These are phyloP conservation scores for Netelia fuscicornis DNA, from an alignment of 2,888 invertebrate genomes.

Conservation along the genomic window DNA sequence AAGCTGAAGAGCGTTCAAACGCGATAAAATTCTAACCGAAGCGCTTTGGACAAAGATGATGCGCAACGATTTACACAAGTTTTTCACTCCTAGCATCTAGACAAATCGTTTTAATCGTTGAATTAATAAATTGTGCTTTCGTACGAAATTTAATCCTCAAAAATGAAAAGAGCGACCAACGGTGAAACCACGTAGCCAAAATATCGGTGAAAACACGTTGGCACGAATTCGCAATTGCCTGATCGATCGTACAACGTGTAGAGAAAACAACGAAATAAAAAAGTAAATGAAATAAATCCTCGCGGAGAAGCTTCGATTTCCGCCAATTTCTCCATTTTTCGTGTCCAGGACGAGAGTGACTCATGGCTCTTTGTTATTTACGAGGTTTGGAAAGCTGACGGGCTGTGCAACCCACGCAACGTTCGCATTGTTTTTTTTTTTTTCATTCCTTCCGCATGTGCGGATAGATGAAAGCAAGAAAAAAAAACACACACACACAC, in stretches of 20 bases:
- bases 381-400: constrained; percentile 28
- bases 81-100: not conserved
- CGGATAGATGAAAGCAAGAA: not conserved
- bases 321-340: constrained; percentile 6
- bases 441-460: not conserved
- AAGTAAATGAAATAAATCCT: not conserved
- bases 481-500: not conserved
- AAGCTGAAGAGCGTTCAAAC: not conserved
- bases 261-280: not conserved
- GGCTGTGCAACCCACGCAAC: constrained; percentile 8
- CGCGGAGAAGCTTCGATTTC: constrained; percentile 1
- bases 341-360: not conserved
- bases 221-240: not conserved
- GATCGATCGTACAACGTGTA: not conserved
- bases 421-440: constrained; percentile 17
- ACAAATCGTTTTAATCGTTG: not conserved
- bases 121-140: not conserved
- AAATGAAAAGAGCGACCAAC: not conserved
- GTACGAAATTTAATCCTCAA: not conserved
- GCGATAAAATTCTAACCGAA: not conserved
- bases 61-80: not conserved
- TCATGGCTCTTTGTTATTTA: constrained; percentile 38
- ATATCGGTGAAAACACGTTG: not conserved
- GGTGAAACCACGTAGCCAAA: not conserved
- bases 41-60: not conserved